These are phyloP conservation scores for Diplogasteroides magnus DNA, from an alignment of 1,140 invertebrate species.

Conservation along the genomic window DNA sequence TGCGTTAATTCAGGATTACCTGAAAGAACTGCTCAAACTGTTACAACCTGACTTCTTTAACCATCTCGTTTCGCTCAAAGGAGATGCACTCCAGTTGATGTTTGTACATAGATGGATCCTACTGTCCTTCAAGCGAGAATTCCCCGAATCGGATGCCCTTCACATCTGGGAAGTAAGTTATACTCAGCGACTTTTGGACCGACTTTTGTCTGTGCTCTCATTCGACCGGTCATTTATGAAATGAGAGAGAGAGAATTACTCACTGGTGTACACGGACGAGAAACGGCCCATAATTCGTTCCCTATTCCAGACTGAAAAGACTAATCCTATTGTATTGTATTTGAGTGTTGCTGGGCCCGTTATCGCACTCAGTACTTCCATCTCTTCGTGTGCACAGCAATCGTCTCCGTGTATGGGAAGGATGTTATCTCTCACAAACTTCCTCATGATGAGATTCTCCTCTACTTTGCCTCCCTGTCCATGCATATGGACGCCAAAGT, in stretches of 20 bases:
- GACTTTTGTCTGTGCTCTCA: too few relatives aligned
- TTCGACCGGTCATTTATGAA: too few relatives aligned
- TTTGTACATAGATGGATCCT: constrained; percentile 90
- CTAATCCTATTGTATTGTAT: too few relatives aligned
- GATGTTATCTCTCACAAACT: constrained; percentile 78
- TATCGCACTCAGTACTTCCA: constrained; percentile 88
- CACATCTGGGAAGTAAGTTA: constrained; percentile 73
- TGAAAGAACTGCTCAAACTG: constrained; percentile 76
- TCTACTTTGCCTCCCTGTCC: constrained; percentile 86
- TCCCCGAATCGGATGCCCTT: constrained; percentile 75
- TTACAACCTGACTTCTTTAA: constrained; percentile 81
- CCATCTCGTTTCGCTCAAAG: constrained; percentile 65
- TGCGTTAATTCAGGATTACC: constrained; percentile 64
- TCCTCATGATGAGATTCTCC: constrained; percentile 82
- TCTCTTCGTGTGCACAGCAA: constrained; percentile 80
- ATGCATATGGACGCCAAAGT: constrained; percentile 91
- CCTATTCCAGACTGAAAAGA: too few relatives aligned
- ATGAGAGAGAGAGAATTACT: too few relatives aligned
- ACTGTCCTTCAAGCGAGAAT: constrained; percentile 80
- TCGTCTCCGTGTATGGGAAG: constrained; percentile 82
- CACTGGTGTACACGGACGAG: too few relatives aligned
- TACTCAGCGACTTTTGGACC: background rate
- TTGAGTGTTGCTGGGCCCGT: constrained; percentile 78
- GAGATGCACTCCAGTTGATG: constrained; percentile 77
- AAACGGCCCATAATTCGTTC: too few relatives aligned